Base-by-base conservation (phyloP, 2,888 invertebrate genomes). In the Platycnemis pennipes region DNA sequence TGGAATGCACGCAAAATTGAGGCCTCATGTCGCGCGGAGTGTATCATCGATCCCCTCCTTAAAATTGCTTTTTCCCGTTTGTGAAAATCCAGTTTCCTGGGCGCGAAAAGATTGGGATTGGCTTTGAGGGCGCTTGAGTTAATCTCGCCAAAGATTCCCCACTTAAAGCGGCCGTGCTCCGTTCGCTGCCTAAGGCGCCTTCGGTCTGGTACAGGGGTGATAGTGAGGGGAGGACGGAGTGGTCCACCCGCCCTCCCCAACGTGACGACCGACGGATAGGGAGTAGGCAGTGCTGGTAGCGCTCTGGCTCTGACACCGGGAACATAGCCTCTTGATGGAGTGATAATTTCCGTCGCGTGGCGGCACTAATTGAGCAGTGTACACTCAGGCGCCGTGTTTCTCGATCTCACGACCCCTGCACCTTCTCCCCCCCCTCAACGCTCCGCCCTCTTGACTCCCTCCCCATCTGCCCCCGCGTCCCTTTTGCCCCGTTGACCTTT, bases 331-430 rank as follows among this genome's bases (percentile, higher is more conserved):
- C 63, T 91, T 63, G 26, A 91, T 91, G 91, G 91, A 63, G 77
- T 77, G 26, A 69, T 91, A 44, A 69, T 91, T 63, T 42, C 91
- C 56, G 37, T 91, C 56, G 91, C 56, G 91, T 56, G 56, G 56
- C 91, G 63, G 56, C 87, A 87, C 87, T 87, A 87, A 87, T 87
- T 87, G 87, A 87, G 87, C 87, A 46, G 87, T 87, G 87, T 87
- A 87, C 77, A 77, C 46, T 77, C 77, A 37, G 77, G 7, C 77
- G 77, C 37, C 37, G 31, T n/a, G 63, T n/a, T 8, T 7, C 7
- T 22, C 63, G 22, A 16, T 77, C 77, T 26, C n/a, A 7, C 31
- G 77, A 8, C 77, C 77, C 26, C 37, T 37, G 13, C 31, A 31
- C n/a, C 31, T 37, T 37, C 37, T 37, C 31, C 31, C 77, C n/a